These are phyloP conservation scores for Pituophis catenifer DNA, from an alignment of 2,113 vertebrate genomes.

Conservation along the genomic window DNA sequence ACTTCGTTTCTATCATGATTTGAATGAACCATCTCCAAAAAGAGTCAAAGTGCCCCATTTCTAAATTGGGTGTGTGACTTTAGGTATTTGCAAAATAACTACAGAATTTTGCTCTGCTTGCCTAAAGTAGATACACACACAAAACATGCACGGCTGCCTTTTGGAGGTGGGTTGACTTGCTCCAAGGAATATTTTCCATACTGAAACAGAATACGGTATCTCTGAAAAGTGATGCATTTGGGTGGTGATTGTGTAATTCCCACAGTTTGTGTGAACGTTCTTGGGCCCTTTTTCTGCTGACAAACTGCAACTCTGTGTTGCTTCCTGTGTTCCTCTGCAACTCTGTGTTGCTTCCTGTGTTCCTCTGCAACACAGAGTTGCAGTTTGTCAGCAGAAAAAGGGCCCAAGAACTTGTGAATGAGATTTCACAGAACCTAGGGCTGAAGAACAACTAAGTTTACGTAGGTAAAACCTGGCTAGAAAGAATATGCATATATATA, in stretches of 20 bases:
- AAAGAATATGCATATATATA: no score
- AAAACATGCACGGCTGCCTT: not conserved
- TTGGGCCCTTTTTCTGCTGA: no score
- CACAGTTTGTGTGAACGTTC: not conserved
- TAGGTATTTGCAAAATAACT: not conserved
- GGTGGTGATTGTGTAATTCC: not conserved
- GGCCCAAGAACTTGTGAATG: no score
- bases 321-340: no score
- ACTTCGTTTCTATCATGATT: not conserved
- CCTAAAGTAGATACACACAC: not conserved
- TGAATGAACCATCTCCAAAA: not conserved
- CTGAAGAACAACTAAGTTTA: no score
- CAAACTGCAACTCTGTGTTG: no score
- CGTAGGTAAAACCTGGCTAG: no score
- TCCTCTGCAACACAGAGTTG: no score
- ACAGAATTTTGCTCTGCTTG: not conserved
- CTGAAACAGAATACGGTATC: not conserved
- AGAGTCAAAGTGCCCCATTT: not conserved
- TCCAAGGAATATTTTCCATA: not conserved
- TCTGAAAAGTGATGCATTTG: not conserved
- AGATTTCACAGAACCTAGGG: no score
- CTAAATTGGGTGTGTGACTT: not conserved
- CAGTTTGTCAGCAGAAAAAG: no score
- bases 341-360: no score
- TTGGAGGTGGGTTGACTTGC: not conserved